These are phyloP conservation scores for Xiphophorus hellerii DNA, from an alignment of 2,113 vertebrate species.

Conservation along the genomic window DNA sequence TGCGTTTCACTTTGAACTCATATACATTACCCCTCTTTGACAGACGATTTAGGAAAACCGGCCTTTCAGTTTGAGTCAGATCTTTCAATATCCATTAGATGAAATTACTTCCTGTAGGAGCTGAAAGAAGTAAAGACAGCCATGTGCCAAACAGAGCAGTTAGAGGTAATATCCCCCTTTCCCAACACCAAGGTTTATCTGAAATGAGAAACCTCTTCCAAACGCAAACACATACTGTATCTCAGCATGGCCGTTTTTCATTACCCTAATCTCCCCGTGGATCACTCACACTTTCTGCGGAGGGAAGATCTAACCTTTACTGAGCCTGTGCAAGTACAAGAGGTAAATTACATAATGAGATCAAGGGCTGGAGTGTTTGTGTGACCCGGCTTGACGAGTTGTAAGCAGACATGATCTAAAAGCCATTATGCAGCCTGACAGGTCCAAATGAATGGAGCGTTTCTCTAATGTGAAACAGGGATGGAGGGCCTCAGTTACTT, in stretches of 20 bases:
- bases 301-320: constrained; percentile 47
- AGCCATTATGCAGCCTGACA: constrained; percentile 69
- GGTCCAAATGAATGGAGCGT: constrained; percentile 72
- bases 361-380: constrained; percentile 64
- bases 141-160: constrained; percentile 31
- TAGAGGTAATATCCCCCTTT: constrained; percentile 30
- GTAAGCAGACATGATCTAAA: constrained; percentile 63
- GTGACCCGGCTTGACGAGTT: constrained; percentile 66
- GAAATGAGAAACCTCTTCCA: constrained; percentile 34
- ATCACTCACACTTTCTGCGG: constrained; percentile 18
- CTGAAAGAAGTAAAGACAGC: constrained; percentile 37
- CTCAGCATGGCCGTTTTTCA: constrained; percentile 26
- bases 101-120: constrained; percentile 41
- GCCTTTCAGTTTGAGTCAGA: constrained; percentile 24
- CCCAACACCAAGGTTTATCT: constrained; percentile 19
- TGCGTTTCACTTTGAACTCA: constrained; percentile 51
- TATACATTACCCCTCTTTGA: constrained; percentile 18
- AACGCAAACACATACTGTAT: constrained; percentile 8
- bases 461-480: constrained; percentile 80
- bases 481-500: constrained; percentile 69
- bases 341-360: constrained; percentile 76
- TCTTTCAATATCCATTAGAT: constrained; percentile 31
- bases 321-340: constrained; percentile 13
- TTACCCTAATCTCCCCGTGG: constrained; percentile 28
- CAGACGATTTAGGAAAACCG: constrained; percentile 28